These are phyloP conservation scores for Willisornis vidua DNA, from an alignment of 2,113 vertebrate species.

Conservation along the genomic window DNA sequence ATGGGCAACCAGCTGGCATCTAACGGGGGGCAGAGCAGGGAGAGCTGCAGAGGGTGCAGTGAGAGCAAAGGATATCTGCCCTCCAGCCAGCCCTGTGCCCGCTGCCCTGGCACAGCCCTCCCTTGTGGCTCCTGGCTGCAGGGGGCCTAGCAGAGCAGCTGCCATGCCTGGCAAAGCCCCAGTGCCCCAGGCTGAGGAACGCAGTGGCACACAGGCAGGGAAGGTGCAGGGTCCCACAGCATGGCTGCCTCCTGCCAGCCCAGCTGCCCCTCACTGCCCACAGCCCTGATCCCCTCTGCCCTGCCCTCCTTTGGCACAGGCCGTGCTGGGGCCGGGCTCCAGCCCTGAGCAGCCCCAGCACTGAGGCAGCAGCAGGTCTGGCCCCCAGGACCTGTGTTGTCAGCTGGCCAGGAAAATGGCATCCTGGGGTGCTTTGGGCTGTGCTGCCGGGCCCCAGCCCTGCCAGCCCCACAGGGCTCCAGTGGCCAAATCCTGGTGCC, in stretches of 20 bases:
- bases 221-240: not conserved
- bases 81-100: not conserved
- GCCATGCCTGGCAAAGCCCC: not conserved
- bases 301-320: not conserved
- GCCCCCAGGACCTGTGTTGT: too few relatives aligned
- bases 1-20: not conserved
- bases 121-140: not conserved
- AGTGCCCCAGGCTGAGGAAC: not conserved
- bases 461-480: not conserved
- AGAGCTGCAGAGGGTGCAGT: not conserved
- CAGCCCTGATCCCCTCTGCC: not conserved
- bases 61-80: not conserved
- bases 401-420: rapidly evolving
- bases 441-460: not conserved
- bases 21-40: not conserved
- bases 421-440: rapidly evolving
- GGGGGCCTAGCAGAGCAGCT: not conserved
- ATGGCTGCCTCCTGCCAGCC: not conserved
- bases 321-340: not conserved
- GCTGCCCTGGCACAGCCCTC: not conserved
- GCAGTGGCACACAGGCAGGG: not conserved
- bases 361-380: not conserved
- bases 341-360: not conserved
- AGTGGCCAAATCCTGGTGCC: not conserved
- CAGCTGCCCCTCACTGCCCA: not conserved